Evolutionary conservation across 2,113 vertebrate genomes (phyloP), one percentile per base, ranked within the genome.

Genomic region (Nestor notabilis): DNA sequence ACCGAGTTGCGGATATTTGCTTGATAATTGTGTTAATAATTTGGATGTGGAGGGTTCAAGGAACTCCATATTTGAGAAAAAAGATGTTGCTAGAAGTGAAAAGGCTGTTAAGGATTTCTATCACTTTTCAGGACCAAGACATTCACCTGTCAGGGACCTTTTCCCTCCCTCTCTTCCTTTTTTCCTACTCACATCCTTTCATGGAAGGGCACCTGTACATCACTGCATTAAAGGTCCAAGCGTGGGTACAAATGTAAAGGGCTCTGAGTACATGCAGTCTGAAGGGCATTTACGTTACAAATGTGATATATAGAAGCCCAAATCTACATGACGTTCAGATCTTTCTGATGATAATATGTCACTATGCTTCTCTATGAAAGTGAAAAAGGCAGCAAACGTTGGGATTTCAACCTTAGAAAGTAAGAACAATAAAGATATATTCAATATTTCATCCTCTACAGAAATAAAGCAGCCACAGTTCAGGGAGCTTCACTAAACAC

Each of bases 401-500:
- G 71, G 49, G 95, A 33, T 94, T 95, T 87, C 19, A 75, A 63
- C 74, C 60, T 93, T 72, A 82, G 82, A 88, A 96, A 93, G 35
- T 64, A 89, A 87, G 68, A 97, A 95, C 94, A 96, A 96, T 95
- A 92, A 71, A 90, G 89, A 70, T 89, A 63, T 82, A 97, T 97
- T 95, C 96, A 98, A 96, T 94, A 96, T 96, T 95, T 94, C 37
- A 96, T 95, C 46, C 47, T 96, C 95, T 94, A 77, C 76, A 97
- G 94, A 98, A 97, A 97, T 96, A 97, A 93, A 95, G 84, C 88
- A 96, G 95, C 94, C 95, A 95, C 82, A 97, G 93, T 97, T 98
- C 97, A 97, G 97, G 93, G 96, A 97, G 95, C 92, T 96, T 97
- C 94, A 94, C 95, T 98, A 97, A 98, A 98, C 94, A 97, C 90